A percentile compares a stretch with the other conserved stretches of the same genome.
Evolutionary conservation across 1,140 invertebrate species (phyloP).

Genomic region (Orius insidiosus): DNA sequence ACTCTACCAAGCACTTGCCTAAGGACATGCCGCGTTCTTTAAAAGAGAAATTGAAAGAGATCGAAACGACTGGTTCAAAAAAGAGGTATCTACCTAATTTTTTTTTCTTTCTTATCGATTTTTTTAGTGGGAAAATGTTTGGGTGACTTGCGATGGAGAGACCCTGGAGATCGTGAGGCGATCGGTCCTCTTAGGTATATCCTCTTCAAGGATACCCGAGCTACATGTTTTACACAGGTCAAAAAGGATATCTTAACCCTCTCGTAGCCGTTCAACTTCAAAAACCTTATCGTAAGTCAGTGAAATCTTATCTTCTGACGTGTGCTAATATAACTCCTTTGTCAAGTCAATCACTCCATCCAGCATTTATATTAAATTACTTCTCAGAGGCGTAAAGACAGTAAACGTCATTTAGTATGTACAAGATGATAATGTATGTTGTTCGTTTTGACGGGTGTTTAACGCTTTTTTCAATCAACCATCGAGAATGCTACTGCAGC

Average conservation of each 20-base stretch:
- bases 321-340: no score
- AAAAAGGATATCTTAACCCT: slow-evolving; percentile 63
- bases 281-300: slow-evolving; percentile 39
- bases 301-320: no score
- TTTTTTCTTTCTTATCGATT: no score
- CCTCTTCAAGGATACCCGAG: slow-evolving; percentile 53
- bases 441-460: no score
- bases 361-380: no score
- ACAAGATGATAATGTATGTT: no score
- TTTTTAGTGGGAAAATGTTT: slow-evolving; percentile 44
- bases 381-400: no score
- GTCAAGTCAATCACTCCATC: no score
- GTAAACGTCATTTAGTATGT: no score
- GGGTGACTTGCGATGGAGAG: slow-evolving; percentile 68
- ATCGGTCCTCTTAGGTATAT: slow-evolving; percentile 47
- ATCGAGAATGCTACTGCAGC: no score
- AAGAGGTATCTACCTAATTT: neutral
- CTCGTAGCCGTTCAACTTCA: slow-evolving; percentile 64
- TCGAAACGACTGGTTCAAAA: no score
- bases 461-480: no score
- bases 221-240: slow-evolving; percentile 60
- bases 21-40: slow-evolving; percentile 45
- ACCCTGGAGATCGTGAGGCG: slow-evolving; percentile 53
- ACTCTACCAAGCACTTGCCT: slow-evolving; percentile 37
- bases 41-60: slow-evolving; percentile 18